A percentile compares a stretch with the other conserved stretches of the same genome.
phyloP scores from a whole-genome alignment of 2,113 vertebrate species.

The Rhabdomys dilectus region DNA sequence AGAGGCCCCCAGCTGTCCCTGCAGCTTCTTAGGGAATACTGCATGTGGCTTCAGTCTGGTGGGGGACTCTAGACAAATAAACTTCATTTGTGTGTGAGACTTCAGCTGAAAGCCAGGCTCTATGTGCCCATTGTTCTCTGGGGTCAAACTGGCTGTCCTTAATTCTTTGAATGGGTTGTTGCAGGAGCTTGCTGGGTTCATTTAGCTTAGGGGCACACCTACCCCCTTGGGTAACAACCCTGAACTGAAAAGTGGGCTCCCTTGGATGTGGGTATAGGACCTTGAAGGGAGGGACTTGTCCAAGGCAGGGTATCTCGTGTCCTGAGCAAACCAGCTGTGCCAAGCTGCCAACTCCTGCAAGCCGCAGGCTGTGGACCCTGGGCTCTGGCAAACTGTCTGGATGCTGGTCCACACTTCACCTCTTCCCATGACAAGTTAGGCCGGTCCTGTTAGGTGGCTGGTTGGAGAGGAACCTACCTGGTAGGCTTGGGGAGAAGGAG shows the following conservation, averaged over 20 bases:
- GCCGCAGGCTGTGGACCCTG: not conserved
- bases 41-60: constrained; percentile 49
- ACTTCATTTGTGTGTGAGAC: constrained; percentile 61
- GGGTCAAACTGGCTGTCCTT: constrained; percentile 74
- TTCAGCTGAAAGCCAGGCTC: constrained; percentile 73
- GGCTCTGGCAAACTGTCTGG: not conserved
- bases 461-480: not conserved
- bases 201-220: constrained; percentile 68
- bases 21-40: constrained; percentile 34
- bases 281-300: too few relatives aligned
- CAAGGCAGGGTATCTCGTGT: rapidly evolving
- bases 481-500: not conserved
- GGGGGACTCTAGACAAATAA: constrained; percentile 59
- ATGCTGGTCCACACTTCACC: not conserved
- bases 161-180: constrained; percentile 7
- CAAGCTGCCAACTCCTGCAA: too few relatives aligned
- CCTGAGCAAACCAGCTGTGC: not conserved
- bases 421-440: not conserved
- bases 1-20: constrained; percentile 46
- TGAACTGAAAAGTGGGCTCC: rapidly evolving
- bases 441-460: not conserved
- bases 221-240: not conserved
- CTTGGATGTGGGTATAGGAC: not conserved
- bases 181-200: constrained; percentile 54
- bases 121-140: constrained; percentile 79